These are phyloP conservation scores for Naso thynnoides DNA, from an alignment of 2,797 vertebrate species.

Conservation along the genomic window DNA sequence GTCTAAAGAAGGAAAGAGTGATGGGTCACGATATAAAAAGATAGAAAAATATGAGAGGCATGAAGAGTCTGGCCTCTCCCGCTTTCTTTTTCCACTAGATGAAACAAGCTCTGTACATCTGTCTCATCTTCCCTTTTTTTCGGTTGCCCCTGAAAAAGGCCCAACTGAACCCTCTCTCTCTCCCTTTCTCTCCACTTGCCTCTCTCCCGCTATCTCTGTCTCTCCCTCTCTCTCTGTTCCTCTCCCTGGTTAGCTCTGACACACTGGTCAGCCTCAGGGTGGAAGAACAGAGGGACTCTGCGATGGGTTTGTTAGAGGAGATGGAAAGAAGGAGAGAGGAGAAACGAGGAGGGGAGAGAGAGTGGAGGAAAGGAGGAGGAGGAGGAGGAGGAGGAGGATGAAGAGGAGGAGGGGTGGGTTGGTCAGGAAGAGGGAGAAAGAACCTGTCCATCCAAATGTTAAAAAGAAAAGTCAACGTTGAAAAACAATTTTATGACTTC, in stretches of 20 bases:
- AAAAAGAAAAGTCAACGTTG: slow-evolving; percentile 59
- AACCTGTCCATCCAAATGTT: slow-evolving; percentile 72
- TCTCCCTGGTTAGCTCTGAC: slow-evolving; percentile 88
- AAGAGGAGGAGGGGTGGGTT: slow-evolving; percentile 31
- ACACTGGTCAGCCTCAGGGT: slow-evolving; percentile 89
- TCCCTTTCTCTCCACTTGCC: slow-evolving; percentile 64
- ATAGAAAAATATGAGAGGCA: slow-evolving; percentile 76
- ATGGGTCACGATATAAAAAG: slow-evolving; percentile 79
- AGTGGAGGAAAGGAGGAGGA: slow-evolving; percentile 33
- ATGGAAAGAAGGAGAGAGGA: slow-evolving; percentile 76
- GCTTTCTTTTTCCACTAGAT: slow-evolving; percentile 82
- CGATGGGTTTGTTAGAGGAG: slow-evolving; percentile 85
- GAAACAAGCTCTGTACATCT: slow-evolving; percentile 84
- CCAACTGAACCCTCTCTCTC: slow-evolving; percentile 73
- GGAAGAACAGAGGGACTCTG: slow-evolving; percentile 88
- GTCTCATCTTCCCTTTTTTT: slow-evolving; percentile 85
- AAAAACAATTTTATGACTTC: slow-evolving; percentile 15
- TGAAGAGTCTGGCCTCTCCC: slow-evolving; percentile 78
- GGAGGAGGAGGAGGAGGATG: slow-evolving; percentile 33
- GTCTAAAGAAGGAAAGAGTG: slow-evolving; percentile 83
- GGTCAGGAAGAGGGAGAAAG: slow-evolving; percentile 57
- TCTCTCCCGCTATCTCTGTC: slow-evolving; percentile 76
- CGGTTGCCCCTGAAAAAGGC: slow-evolving; percentile 83
- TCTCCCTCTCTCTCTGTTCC: slow-evolving; percentile 80
- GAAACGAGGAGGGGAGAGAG: slow-evolving; percentile 63